Percentiles rank a stretch among this genome's conserved stretches.
These are phyloP conservation scores for Tangara arthus DNA, from an alignment of 2,797 vertebrate species.

Conservation along the genomic window DNA sequence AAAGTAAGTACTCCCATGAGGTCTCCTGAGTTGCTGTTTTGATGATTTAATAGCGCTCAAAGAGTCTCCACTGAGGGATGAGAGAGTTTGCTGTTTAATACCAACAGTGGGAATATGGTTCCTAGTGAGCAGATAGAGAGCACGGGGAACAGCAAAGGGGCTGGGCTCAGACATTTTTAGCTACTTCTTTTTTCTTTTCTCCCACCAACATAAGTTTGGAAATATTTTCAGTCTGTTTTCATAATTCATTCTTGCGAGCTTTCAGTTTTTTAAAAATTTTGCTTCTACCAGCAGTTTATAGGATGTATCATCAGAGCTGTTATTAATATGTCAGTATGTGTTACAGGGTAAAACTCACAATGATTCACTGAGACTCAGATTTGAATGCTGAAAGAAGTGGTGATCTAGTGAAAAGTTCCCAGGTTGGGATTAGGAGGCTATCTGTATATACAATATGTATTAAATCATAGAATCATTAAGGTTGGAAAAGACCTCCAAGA, in stretches of 20 bases:
- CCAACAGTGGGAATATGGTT: neutral
- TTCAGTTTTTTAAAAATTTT: neutral
- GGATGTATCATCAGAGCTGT: neutral
- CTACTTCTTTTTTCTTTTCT: constrained; percentile 7
- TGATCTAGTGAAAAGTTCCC: neutral
- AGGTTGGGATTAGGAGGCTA: neutral
- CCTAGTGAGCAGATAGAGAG: neutral
- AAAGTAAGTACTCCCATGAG: constrained; percentile 5
- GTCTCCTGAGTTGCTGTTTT: neutral
- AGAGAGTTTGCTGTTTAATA: constrained; percentile 17
- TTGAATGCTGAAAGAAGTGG: neutral
- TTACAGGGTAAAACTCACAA: neutral
- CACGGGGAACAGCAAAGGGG: neutral
- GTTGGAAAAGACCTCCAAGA: neutral
- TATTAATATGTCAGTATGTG: neutral
- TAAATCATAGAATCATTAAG: neutral
- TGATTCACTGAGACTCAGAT: fast-evolving
- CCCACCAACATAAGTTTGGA: constrained; percentile 45
- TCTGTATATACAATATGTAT: neutral
- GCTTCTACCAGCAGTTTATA: neutral
- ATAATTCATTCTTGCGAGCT: constrained; percentile 11
- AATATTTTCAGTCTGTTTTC: constrained; percentile 33
- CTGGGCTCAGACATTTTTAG: constrained; percentile 35
- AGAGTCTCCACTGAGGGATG: neutral
- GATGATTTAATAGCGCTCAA: neutral